These are phyloP conservation scores for Harmothoe impar DNA, from an alignment of 2,888 invertebrate species.

Conservation along the genomic window DNA sequence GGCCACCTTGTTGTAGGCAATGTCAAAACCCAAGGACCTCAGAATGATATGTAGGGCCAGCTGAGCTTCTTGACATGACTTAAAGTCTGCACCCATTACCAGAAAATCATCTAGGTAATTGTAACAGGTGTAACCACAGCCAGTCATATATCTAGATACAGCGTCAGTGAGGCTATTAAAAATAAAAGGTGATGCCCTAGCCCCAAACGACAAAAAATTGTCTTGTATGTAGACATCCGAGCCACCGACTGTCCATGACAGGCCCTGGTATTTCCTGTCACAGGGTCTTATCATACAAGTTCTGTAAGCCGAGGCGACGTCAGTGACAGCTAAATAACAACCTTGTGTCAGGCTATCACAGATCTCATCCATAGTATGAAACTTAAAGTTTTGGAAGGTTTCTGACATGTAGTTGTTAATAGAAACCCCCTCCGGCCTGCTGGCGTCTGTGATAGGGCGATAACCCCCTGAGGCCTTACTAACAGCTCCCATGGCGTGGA, in stretches of 20 bases:
- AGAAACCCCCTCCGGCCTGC: not conserved
- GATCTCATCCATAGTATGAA: not conserved
- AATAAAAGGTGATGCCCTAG: not conserved
- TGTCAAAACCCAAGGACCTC: not conserved
- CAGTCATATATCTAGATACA: not conserved
- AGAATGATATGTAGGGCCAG: not conserved
- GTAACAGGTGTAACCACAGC: not conserved
- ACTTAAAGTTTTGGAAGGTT: not conserved
- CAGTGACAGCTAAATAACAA: not conserved
- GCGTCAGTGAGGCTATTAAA: not conserved
- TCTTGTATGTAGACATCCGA: not conserved
- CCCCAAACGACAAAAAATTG: not conserved
- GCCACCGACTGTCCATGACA: not conserved
- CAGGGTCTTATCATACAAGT: not conserved
- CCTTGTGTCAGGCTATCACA: not conserved
- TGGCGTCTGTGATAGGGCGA: not conserved
- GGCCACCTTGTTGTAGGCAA: not conserved
- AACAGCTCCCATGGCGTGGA: not conserved
- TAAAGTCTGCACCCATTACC: not conserved
- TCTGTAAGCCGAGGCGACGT: not conserved
- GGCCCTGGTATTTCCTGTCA: not conserved
- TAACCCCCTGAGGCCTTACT: not conserved
- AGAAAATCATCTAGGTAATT: slow-evolving; percentile 38
- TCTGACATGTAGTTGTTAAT: not conserved
- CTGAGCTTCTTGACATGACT: not conserved